Conservation (phyloP, 2,888 invertebrate genomes). For the Amiota communis region DNA sequence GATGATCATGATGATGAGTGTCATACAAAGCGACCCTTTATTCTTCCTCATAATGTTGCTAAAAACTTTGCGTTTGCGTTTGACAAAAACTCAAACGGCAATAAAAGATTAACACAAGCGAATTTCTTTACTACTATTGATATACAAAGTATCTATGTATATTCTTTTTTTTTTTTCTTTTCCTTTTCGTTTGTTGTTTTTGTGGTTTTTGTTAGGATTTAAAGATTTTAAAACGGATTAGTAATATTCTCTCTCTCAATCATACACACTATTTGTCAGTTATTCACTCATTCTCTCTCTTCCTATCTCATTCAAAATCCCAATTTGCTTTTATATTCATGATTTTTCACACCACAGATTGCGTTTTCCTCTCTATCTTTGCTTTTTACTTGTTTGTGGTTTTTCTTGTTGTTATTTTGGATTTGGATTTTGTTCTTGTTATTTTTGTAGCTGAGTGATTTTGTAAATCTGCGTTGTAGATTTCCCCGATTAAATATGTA, state of each 20-base stretch:
- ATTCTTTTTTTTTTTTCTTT: no score
- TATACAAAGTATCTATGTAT: no score
- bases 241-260: slow-evolving; percentile 37
- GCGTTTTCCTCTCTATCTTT: slow-evolving; percentile 4
- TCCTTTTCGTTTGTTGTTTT: slow-evolving; percentile 41
- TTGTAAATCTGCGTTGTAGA: slow-evolving; percentile 36
- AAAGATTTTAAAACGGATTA: slow-evolving; percentile 63
- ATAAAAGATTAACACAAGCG: no score
- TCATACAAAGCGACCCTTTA: slow-evolving; percentile 1
- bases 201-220: slow-evolving; percentile 53
- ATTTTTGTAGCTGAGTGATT: slow-evolving; percentile 33
- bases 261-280: slow-evolving; percentile 20
- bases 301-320: neutral
- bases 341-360: slow-evolving; percentile 42
- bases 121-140: no score
- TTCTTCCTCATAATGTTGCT: slow-evolving; percentile 24
- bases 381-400: neutral
- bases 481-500: slow-evolving; percentile 41
- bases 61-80: slow-evolving; percentile 32
- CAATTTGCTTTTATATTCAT: slow-evolving; percentile 45
- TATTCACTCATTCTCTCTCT: neutral
- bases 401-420: slow-evolving; percentile 23
- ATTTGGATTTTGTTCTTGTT: slow-evolving; percentile 24
- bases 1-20: neutral
- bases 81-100: no score